Base-by-base conservation (phyloP, 2,113 vertebrate species). In the Anarrhichthys ocellatus region DNA sequence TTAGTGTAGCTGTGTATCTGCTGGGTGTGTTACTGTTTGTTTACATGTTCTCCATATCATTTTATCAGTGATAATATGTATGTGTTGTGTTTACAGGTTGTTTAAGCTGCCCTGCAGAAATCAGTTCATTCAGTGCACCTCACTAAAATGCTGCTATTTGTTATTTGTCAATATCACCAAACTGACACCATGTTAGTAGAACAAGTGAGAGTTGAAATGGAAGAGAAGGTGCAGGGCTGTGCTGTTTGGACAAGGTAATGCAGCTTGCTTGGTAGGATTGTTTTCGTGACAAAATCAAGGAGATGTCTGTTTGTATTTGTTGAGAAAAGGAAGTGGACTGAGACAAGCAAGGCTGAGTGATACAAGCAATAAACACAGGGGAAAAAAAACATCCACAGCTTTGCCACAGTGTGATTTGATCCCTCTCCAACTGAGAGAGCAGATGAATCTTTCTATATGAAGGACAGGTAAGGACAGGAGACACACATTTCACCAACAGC, bases 281-380 rank as follows among this genome's bases (percentile, higher is more conserved):
- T 75, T 87, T 81, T 82, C 9, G 0, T 58, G 76, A 70, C 79
- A 66, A 77, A 76, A 58, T 79, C 63, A 66, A 17, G 5, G 63
- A 64, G 63, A 76, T 40, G 54, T 64, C 56, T 64, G 29, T 64
- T 62, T 74, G 50, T 84, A 46, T 88, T 85, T 89, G 72, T 78
- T 76, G 73, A 58, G 72, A 72, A 54, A 52, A 20, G 29, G 32
- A 72, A 71, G 36, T 52, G 72, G 80, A 62, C 20, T 36, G 71
- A 87, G 52, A 59, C 32, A 42, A 77, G 67, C 69, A 34, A 82
- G 76, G 27, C 63, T 17, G 4, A 67, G 54, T 38, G 56, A 76
- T 67, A 64, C 50, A 46, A 73, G 76, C 29, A 67, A 87, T 70
- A 77, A 84, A 48, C 24, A 67, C 64, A 44, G 38, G 36, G n/a